Evolutionary conservation across 2,888 invertebrate species (phyloP).

Genomic region (Papilio elwesi): DNA sequence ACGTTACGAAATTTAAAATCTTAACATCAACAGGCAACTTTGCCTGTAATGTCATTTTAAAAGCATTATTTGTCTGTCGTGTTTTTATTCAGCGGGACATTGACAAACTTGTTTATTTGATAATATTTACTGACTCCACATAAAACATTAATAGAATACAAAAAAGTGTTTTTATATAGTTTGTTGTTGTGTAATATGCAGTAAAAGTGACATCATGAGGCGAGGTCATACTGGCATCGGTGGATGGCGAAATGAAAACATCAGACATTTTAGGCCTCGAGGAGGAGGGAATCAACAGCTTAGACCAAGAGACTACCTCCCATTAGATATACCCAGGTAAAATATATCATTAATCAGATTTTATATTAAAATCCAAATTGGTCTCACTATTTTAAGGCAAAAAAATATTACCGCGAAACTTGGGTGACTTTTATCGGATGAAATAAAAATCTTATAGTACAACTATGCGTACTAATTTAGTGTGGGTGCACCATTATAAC

Average conservation of each 20-base stretch:
- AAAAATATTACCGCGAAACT: conserved; percentile 30
- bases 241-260: conserved; percentile 77
- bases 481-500: not conserved
- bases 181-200: conserved; percentile 57
- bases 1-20: not conserved
- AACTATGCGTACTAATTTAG: not conserved
- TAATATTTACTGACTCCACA: conserved; percentile 20
- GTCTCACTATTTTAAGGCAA: not conserved
- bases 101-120: conserved; percentile 56
- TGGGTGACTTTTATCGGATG: conserved; percentile 1
- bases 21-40: conserved; percentile 18
- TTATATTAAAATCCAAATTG: not conserved
- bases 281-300: conserved; percentile 63
- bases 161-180: not conserved
- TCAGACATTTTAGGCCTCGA: conserved; percentile 72
- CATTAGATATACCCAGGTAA: conserved; percentile 63
- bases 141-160: not conserved
- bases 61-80: conserved; percentile 42
- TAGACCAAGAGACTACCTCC: conserved; percentile 60
- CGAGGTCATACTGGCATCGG: conserved; percentile 77
- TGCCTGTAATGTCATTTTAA: conserved; percentile 52
- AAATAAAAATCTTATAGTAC: not conserved
- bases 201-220: conserved; percentile 69
- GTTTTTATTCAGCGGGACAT: conserved; percentile 63
- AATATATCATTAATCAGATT: conserved; percentile 9